Base-by-base conservation (phyloP, 2,797 vertebrate species). In the Alectoris magna region DNA sequence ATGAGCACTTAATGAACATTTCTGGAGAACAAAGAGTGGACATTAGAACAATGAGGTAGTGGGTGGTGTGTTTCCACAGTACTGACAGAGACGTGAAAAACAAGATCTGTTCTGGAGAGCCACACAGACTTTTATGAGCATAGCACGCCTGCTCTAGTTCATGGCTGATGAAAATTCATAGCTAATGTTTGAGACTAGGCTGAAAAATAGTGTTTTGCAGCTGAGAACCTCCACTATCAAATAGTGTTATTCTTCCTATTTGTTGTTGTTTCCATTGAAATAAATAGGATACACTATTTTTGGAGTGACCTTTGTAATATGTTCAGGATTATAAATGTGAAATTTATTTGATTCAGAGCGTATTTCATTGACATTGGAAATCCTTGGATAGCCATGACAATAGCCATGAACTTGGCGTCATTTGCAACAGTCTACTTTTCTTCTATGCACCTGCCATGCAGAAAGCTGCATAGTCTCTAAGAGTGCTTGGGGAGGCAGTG, bases 261-360 rank as follows among this genome's bases (percentile, higher is more conserved):
- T 31, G 53, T 18, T n/a, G 18, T 56, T 7, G 18, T n/a, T 56
- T 19, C 55, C 31, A 31, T 4, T 56, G 55, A 56, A 56, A n/a
- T 56, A 56, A 56, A 56, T 56, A 56, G 55, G 18, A n/a, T 10
- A 21, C 11, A 8, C 10, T 56, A 21, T 31, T 56, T 56, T 56
- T n/a, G 31, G 55, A 56, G 55, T n/a, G 29, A 56, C 5, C 55
- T 56, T 18, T 7, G 18, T 82, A 86, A 86, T 81, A 91, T 79
- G 26, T 87, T 91, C 79, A 70, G 34, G 14, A 60, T 87, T 87
- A 94, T 69, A 93, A 68, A 87, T 82, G 78, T 84, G 78, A 96
- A 95, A 91, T 90, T 60, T 87, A 44, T 93, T 91, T 91, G 88
- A 95, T 84, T 90, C 71, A 76, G 93, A 53, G 77, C 72, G 15